Conservation (phyloP, 2,888 invertebrate species). For the Phortica okadai region DNA sequence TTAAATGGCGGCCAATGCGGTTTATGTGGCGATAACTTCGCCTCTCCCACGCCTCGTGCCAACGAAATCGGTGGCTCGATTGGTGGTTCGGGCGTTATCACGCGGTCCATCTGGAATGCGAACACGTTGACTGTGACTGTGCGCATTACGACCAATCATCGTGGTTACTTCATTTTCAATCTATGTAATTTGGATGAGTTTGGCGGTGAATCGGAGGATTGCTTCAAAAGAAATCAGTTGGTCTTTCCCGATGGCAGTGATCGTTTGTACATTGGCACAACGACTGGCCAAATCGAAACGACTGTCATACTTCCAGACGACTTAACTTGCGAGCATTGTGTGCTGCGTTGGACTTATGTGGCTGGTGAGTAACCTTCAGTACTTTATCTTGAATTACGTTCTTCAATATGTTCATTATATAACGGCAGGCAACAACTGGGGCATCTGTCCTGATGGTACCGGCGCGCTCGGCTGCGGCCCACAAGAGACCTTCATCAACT, state of each 20-base stretch:
- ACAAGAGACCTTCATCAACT: slow-evolving; percentile 78
- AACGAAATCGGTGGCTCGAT: slow-evolving; percentile 79
- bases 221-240: slow-evolving; percentile 77
- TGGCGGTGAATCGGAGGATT: slow-evolving; percentile 78
- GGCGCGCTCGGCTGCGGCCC: slow-evolving; percentile 77
- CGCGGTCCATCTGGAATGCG: slow-evolving; percentile 57
- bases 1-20: slow-evolving; percentile 78
- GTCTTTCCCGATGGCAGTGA: slow-evolving; percentile 68
- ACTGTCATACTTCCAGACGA: slow-evolving; percentile 74
- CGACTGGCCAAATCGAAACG: slow-evolving; percentile 63
- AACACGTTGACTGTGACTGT: slow-evolving; percentile 64
- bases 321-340: slow-evolving; percentile 78
- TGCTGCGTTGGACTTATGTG: slow-evolving; percentile 79
- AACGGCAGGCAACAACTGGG: slow-evolving; percentile 77
- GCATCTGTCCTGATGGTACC: slow-evolving; percentile 74
- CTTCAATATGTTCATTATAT: not conserved
- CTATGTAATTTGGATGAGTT: slow-evolving; percentile 77
- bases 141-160: slow-evolving; percentile 77
- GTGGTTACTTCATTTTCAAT: slow-evolving; percentile 78
- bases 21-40: slow-evolving; percentile 78
- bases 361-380: slow-evolving; percentile 66
- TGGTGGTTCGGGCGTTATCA: slow-evolving; percentile 77
- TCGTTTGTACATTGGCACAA: slow-evolving; percentile 55
- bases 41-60: slow-evolving; percentile 75
- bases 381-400: too few relatives aligned